Evolutionary conservation across 2,113 vertebrate species (phyloP).

Genomic region (Marmota flaviventris): DNA sequence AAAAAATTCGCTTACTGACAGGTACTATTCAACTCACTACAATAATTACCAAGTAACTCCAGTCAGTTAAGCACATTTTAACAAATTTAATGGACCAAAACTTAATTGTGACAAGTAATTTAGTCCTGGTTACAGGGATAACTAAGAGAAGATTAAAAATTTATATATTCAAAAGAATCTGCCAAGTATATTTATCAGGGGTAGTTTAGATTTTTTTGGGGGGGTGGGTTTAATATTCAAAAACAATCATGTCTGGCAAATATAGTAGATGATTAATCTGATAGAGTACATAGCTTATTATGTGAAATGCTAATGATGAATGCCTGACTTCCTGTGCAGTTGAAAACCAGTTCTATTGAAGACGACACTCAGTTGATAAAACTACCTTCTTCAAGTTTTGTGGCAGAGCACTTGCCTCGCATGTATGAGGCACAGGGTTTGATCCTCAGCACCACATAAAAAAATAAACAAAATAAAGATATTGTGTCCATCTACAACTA

Average conservation of each 20-base stretch:
- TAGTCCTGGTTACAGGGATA: neutral
- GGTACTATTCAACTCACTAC: neutral
- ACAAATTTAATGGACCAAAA: neutral
- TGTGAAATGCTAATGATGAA: neutral
- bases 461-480: too few relatives aligned
- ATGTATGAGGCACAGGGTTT: too few relatives aligned
- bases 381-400: too few relatives aligned
- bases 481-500: too few relatives aligned
- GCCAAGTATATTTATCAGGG: neutral
- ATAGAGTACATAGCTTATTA: fast-evolving
- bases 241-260: neutral
- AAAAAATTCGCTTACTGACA: neutral
- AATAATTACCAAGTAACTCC: neutral
- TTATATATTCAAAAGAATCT: neutral
- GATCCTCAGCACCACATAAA: too few relatives aligned
- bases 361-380: neutral
- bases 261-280: neutral
- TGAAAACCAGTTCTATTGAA: neutral
- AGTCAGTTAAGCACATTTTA: neutral
- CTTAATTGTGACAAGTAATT: neutral
- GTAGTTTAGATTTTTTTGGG: neutral
- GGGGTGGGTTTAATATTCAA: neutral
- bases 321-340: neutral
- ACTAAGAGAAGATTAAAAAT: neutral
- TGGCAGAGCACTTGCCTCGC: too few relatives aligned